A percentile compares a stretch with the other conserved stretches of the same genome.
These are phyloP conservation scores for Dryobates pubescens DNA, from an alignment of 2,797 vertebrate genomes.

Conservation along the genomic window DNA sequence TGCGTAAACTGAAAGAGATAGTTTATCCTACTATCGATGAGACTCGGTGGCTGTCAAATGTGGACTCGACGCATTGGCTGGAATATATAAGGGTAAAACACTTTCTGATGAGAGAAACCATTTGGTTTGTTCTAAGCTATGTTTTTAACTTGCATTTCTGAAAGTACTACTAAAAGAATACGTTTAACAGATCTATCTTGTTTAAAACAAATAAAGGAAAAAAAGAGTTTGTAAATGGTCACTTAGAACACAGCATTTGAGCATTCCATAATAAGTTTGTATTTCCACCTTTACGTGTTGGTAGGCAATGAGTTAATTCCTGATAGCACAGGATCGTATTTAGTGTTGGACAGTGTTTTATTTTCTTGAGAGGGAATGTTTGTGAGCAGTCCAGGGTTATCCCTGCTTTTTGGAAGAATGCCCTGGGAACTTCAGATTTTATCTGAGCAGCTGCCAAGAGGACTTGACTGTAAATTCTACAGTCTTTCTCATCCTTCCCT, in stretches of 20 bases:
- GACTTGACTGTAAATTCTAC: constrained; percentile 6
- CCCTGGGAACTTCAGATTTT: constrained; percentile 52
- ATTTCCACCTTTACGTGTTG: not conserved
- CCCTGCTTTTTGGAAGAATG: constrained; percentile 44
- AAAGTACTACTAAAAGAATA: not conserved
- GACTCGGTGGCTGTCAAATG: constrained; percentile 87
- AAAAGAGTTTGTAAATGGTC: not conserved
- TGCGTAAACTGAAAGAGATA: constrained; percentile 92
- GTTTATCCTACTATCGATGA: constrained; percentile 95
- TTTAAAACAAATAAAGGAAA: not conserved
- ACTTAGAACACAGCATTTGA: not conserved
- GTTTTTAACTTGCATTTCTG: not conserved
- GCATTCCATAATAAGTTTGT: not conserved
- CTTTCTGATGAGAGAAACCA: not conserved
- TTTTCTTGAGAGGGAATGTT: constrained; percentile 34
- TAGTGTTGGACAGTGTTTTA: not conserved
- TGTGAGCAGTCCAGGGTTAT: constrained; percentile 39
- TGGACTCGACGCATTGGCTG: constrained; percentile 95
- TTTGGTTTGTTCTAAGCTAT: not conserved
- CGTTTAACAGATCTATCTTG: not conserved
- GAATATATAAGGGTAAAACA: constrained; percentile 89
- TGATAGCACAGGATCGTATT: not conserved
- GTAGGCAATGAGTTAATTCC: constrained; percentile 29
- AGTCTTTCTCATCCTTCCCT: constrained; percentile 9
- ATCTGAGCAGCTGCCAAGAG: constrained; percentile 40